phyloP scores from a whole-genome alignment of 2,113 vertebrate genomes.

The Progne subis region DNA sequence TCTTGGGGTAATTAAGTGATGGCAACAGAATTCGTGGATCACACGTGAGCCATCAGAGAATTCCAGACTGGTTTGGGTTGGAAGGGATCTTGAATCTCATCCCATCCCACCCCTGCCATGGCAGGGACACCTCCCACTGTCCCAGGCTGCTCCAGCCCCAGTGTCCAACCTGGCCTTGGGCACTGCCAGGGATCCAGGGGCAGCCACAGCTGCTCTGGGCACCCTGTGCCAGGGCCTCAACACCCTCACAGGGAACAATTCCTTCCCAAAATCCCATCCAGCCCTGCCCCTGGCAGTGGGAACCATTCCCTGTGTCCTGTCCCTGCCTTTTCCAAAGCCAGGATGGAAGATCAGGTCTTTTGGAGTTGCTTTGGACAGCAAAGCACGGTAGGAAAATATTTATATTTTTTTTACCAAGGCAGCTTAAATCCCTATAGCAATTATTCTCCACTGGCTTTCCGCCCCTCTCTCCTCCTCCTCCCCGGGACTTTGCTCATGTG shows the following conservation, averaged over 20 bases:
- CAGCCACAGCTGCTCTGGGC: neutral
- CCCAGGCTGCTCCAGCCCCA: neutral
- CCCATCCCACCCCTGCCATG: neutral
- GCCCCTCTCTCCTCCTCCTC: accelerated
- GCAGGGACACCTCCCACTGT: neutral
- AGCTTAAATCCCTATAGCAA: neutral
- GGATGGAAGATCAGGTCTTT: neutral
- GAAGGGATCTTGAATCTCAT: accelerated
- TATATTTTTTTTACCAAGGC: too few relatives aligned
- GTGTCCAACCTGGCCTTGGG: neutral
- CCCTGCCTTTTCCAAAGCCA: neutral
- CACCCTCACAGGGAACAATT: neutral
- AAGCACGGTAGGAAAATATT: neutral
- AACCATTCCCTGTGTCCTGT: neutral
- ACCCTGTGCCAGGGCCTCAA: neutral
- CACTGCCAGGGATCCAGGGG: neutral
- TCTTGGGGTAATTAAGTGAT: accelerated
- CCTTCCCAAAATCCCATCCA: neutral
- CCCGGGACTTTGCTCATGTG: neutral
- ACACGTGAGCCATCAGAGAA: accelerated
- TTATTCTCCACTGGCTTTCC: neutral
- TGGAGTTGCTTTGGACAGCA: neutral
- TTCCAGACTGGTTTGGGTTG: accelerated
- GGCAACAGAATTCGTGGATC: accelerated
- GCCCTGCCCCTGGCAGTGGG: accelerated